Conservation (phyloP, 2,113 vertebrate genomes). For the Glaucomys volans region DNA sequence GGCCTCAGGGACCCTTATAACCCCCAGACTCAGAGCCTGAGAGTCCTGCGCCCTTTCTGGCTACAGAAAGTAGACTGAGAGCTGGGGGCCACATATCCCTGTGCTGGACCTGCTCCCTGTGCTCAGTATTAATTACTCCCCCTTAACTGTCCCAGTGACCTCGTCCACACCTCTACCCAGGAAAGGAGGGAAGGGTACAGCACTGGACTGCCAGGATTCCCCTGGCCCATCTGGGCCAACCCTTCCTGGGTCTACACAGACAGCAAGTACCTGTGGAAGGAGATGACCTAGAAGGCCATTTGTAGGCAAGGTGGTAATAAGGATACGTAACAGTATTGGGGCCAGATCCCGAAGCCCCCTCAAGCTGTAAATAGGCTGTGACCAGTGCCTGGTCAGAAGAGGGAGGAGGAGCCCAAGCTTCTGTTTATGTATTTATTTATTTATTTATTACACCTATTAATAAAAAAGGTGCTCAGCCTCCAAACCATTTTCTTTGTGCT, state of each 20-base stretch:
- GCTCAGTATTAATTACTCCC: constrained; percentile 79
- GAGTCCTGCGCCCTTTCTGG: constrained; percentile 58
- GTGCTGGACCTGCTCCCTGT: constrained; percentile 53
- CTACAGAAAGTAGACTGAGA: constrained; percentile 59
- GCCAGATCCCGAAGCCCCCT: constrained; percentile 62
- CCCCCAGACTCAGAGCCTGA: constrained; percentile 52
- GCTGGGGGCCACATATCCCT: constrained; percentile 54
- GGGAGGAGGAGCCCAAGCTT: constrained; percentile 74
- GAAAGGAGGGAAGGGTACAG: neutral
- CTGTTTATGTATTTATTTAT: constrained; percentile 91
- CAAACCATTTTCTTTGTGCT: constrained; percentile 51
- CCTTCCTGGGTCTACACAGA: neutral
- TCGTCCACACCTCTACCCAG: constrained; percentile 50
- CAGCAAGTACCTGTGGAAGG: neutral
- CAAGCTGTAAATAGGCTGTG: constrained; percentile 71
- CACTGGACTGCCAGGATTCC: constrained; percentile 63
- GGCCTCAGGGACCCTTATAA: constrained; percentile 72
- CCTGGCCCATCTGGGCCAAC: neutral
- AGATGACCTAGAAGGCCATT: constrained; percentile 49
- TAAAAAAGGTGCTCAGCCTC: constrained; percentile 90
- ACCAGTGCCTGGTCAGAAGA: constrained; percentile 67
- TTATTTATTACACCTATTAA: constrained; percentile 94
- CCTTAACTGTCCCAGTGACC: neutral
- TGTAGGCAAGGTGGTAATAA: neutral
- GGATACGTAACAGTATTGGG: constrained; percentile 69